A percentile compares a stretch with the other conserved stretches of the same genome.
Conservation (phyloP, 2,888 invertebrate species). For the Chorisops tibialis region DNA sequence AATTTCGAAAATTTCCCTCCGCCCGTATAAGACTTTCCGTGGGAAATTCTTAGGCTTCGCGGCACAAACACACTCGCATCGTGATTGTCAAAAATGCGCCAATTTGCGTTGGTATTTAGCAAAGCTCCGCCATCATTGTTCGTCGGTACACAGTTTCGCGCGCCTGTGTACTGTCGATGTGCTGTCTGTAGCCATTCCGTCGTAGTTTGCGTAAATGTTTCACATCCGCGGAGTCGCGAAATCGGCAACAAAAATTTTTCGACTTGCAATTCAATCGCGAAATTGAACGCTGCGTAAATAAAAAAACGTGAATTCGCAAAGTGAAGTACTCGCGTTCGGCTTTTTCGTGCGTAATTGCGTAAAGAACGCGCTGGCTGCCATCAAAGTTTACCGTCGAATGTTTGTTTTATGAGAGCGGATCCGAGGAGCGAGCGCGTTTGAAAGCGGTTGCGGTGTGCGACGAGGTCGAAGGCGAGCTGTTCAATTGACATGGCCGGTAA, state of each 20-base stretch:
- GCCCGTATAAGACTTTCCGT: no score
- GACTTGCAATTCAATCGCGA: conserved; percentile 13
- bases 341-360: conserved; percentile 13
- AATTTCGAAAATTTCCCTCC: no score
- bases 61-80: neutral
- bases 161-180: neutral
- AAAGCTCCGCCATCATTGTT: conserved; percentile 27
- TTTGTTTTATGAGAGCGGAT: conserved; percentile 36
- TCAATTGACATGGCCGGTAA: conserved; percentile 76
- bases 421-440: conserved; percentile 30
- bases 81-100: conserved; percentile 20
- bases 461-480: conserved; percentile 43
- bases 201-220: conserved; percentile 30
- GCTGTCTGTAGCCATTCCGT: neutral
- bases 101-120: conserved; percentile 21
- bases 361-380: conserved; percentile 19
- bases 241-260: conserved; percentile 28
- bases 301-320: neutral
- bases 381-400: conserved; percentile 34
- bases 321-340: neutral
- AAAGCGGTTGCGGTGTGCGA: conserved; percentile 39
- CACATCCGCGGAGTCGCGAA: conserved; percentile 30
- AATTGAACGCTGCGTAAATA: neutral
- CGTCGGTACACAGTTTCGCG: neutral
- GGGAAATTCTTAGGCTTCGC: no score